These are phyloP conservation scores for Ptychobarbus kaznakovi DNA, from an alignment of 2,797 vertebrate genomes.

Conservation along the genomic window DNA sequence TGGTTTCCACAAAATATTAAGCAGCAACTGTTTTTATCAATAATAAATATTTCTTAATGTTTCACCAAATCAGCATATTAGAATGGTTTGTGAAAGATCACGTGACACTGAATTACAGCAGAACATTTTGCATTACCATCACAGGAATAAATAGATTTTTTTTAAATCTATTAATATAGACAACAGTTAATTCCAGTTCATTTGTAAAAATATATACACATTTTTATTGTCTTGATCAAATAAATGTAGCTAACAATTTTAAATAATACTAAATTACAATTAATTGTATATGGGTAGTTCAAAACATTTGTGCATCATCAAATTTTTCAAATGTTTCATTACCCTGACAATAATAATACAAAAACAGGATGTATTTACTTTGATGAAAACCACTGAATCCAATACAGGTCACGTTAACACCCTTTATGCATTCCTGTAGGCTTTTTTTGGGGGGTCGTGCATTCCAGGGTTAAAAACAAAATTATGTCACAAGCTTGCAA, in stretches of 20 bases:
- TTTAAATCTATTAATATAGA: not conserved
- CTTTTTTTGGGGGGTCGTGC: not conserved
- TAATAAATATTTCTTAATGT: not conserved
- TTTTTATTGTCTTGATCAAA: not conserved
- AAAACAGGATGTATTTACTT: not conserved
- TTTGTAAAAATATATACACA: not conserved
- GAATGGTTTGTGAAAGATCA: not conserved
- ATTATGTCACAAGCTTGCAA: not conserved
- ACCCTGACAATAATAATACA: not conserved
- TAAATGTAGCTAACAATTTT: not conserved
- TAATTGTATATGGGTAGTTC: not conserved
- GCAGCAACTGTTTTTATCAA: not conserved
- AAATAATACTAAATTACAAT: not conserved
- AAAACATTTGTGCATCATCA: not conserved
- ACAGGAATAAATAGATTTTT: not conserved
- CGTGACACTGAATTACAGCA: not conserved
- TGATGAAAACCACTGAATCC: not conserved
- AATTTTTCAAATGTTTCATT: not conserved
- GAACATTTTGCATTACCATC: not conserved
- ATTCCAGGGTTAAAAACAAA: not conserved
- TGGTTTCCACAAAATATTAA: not conserved
- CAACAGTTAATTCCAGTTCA: not conserved
- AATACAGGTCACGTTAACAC: not conserved
- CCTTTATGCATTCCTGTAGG: not conserved
- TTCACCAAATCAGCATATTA: not conserved